Base-by-base conservation (phyloP, 2,888 invertebrate species). In the Limenitis camilla region DNA sequence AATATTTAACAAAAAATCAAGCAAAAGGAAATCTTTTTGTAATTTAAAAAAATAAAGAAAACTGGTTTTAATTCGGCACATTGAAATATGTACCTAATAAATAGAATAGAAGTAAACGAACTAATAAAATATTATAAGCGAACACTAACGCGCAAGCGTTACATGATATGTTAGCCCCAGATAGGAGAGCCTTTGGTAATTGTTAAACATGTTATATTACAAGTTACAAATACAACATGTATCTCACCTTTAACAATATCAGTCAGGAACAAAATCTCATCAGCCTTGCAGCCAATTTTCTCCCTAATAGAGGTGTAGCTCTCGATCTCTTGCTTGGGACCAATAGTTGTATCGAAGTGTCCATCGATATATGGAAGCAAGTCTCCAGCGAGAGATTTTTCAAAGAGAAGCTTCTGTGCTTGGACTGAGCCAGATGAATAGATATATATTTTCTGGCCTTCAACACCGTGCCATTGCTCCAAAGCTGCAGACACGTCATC, bases 371-470 rank as follows among this genome's bases (percentile, higher is more conserved):
- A 77, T 40, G 91, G 91, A 63, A 92, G 82, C 59, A 98, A 72
- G 76, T 98, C 92, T 0, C 98, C 98, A 40, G 90, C 89, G 11
- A 86, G 80, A 3, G 96, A 92, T 75, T 95, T 88, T 0, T 89
- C 89, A 75, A 98, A 97, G 4, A 98, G 88, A 7, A 97, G 88
- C 72, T 96, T 94, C 76, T 98, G 98, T 9, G 97, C 95, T 66
- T 94, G 92, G 1, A 96, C 91, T 50, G 96, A 96, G 42, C 97
- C 98, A 29, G 97, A 97, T 0, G 98, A 98, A 77, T 95, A 98
- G 56, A 97, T 92, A 71, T 92, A 96, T 44, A 98, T 85, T 61
- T 84, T 85, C 56, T 90, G 90, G 33, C 90, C 89, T 8, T 92
- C 93, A 9, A 88, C 79, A 4, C 90, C 85, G 4, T 89, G 89